Evolutionary conservation across 2,113 vertebrate genomes (phyloP), one percentile per base, ranked within the genome.

Genomic region (Athene noctua): DNA sequence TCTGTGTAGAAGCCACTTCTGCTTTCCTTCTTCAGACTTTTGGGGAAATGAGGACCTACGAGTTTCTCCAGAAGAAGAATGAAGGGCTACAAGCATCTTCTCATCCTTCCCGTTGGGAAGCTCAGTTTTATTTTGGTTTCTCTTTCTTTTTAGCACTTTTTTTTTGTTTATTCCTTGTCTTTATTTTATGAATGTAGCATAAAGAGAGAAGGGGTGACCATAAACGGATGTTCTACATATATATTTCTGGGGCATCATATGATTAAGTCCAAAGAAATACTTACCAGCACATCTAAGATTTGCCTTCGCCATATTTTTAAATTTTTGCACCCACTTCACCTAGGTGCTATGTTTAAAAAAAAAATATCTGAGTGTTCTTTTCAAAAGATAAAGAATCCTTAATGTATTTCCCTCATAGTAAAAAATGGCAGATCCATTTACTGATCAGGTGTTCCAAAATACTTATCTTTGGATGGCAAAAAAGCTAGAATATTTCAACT

Each of bases 1-100:
- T 88, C 55, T 65, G 15, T 75, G 49, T 65, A 29, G 52, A 83
- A 92, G 57, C 65, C 52, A 79, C 86, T 97, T 97, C 91, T 75
- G 83, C 80, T 94, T 94, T 95, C 47, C 42, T 87, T 54, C 44
- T 58, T 57, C 65, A 36, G 36, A 12, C 15, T 80, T 34, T 4
- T 68, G 73, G 52, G 65, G 42, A 72, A 81, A 89, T 52, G 5
- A 71, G 88, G 82, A 86, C 21, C 61, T 80, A 55, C 0, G 2
- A 88, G 47, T 86, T 36, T 74, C 49, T 94, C 32, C 78, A n/a
- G 70, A 65, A n/a, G 70, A 65, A 36, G 36, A 65, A 29, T 61
- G 25, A 88, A 79, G 38, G 49, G 11, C 32, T 11, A 4, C 1
- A 1, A 67, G 12, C 9, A 22, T 55, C 6, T 10, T 67, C 3